Percentiles rank a stretch among this genome's conserved stretches.
phyloP scores from a whole-genome alignment of 2,797 vertebrate species.

The Epinephelus awoara region DNA sequence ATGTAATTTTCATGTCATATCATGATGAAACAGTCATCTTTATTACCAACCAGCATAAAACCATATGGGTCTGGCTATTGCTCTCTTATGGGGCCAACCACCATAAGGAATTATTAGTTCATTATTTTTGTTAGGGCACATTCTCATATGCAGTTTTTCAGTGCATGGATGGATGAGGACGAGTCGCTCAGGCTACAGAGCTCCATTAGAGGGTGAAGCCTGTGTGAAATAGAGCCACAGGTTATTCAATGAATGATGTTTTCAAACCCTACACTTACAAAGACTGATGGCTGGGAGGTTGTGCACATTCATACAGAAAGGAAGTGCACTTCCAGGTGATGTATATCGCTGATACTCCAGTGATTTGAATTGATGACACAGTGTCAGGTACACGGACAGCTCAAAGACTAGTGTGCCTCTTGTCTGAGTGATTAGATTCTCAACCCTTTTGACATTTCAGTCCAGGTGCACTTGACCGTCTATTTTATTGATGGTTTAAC shows the following conservation, averaged over 20 bases:
- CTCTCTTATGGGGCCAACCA: background rate
- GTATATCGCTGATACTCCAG: background rate
- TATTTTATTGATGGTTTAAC: conserved; percentile 30
- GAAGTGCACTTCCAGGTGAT: conserved; percentile 40
- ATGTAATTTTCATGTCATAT: too few species aligned
- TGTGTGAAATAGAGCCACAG: conserved; percentile 32
- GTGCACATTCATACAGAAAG: conserved; percentile 8
- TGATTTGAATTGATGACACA: conserved; percentile 49
- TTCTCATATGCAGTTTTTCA: background rate
- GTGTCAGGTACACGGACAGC: background rate
- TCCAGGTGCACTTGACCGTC: conserved; percentile 22
- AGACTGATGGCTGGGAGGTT: conserved; percentile 10
- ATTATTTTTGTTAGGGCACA: conserved; percentile 12
- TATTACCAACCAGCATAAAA: background rate
- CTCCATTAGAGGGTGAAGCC: conserved; percentile 11
- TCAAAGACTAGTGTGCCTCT: background rate
- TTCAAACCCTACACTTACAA: background rate
- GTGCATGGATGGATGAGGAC: background rate
- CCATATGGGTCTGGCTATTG: background rate
- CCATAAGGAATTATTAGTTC: background rate
- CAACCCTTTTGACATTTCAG: conserved; percentile 30
- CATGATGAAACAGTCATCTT: background rate
- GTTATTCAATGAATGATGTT: conserved; percentile 18
- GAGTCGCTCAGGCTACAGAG: background rate
- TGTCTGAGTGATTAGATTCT: conserved; percentile 27